Conservation (phyloP, 2,113 vertebrate genomes). For the Hassar affinis region DNA sequence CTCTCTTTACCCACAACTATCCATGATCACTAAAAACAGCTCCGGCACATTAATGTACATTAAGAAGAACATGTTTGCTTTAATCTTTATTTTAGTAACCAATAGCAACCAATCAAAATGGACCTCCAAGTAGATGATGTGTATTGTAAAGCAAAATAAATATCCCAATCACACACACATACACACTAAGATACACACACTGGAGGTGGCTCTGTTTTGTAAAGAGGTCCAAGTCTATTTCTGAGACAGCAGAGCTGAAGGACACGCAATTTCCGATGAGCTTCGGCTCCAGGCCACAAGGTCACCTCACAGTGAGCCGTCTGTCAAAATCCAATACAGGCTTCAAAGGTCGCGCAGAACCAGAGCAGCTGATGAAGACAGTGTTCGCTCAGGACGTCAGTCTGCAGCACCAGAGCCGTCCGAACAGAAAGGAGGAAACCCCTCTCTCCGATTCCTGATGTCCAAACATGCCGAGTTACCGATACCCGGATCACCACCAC, state of each 20-base stretch:
- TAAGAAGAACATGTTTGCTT: not conserved
- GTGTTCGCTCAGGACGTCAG: not conserved
- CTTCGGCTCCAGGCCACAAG: not conserved
- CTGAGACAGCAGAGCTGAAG: not conserved
- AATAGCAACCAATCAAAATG: not conserved
- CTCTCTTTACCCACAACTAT: no score
- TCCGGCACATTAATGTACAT: no score
- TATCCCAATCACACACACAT: no score
- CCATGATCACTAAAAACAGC: no score
- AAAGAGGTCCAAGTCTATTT: not conserved
- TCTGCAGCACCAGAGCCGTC: not conserved
- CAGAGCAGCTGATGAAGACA: no score
- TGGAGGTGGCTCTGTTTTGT: no score
- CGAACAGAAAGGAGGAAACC: not conserved
- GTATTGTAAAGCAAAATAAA: constrained; percentile 2
- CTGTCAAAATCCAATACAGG: not conserved
- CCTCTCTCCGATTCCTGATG: no score
- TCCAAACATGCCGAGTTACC: not conserved
- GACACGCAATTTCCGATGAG: not conserved
- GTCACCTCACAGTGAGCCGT: not conserved
- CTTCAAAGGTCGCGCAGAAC: not conserved
- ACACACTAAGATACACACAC: not conserved
- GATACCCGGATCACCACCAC: not conserved
- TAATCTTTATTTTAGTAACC: not conserved
- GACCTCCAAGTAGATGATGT: not conserved